Percentiles rank a stretch among this genome's conserved stretches.
These are phyloP conservation scores for Scaptodrosophila lebanonensis DNA, from an alignment of 1,140 invertebrate species.

Conservation along the genomic window DNA sequence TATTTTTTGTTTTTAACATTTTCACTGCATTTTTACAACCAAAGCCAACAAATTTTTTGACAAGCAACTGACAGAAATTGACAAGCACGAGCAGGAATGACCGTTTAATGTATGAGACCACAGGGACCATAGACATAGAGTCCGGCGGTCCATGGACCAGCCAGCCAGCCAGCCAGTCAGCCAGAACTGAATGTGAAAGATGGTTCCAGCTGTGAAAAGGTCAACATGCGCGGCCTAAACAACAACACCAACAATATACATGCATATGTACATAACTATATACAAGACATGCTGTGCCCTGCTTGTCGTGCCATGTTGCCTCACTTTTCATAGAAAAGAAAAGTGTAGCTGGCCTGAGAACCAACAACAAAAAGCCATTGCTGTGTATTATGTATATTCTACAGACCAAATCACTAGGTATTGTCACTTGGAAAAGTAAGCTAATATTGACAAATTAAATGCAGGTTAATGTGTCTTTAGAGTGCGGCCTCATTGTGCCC, in stretches of 20 bases:
- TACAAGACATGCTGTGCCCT: slow-evolving; percentile 36
- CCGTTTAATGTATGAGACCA: slow-evolving; percentile 30
- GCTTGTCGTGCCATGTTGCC: slow-evolving; percentile 51
- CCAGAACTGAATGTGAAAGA: slow-evolving; percentile 51
- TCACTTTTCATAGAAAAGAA: slow-evolving; percentile 71
- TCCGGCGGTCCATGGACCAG: slow-evolving; percentile 6
- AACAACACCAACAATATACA: slow-evolving; percentile 26
- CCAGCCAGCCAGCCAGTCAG: slow-evolving; percentile 32
- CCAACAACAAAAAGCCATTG: slow-evolving; percentile 32
- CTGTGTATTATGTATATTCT: too few relatives aligned
- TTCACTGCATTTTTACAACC: slow-evolving; percentile 63
- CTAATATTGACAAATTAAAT: slow-evolving; percentile 75
- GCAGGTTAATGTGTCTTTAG: slow-evolving; percentile 69
- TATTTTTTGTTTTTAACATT: slow-evolving; percentile 46
- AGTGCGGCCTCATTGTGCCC: slow-evolving; percentile 26
- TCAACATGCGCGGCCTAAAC: slow-evolving; percentile 37
- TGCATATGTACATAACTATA: slow-evolving; percentile 40
- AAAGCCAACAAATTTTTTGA: slow-evolving; percentile 75
- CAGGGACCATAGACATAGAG: slow-evolving; percentile 12
- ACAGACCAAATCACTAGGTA: slow-evolving; percentile 3
- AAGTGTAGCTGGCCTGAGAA: slow-evolving; percentile 69
- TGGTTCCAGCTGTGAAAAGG: slow-evolving; percentile 72
- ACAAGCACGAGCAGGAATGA: slow-evolving; percentile 66
- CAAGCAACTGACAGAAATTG: slow-evolving; percentile 74
- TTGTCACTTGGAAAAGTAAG: slow-evolving; percentile 15